Base-by-base conservation (phyloP, 64 coral and sea anemone genomes). In the Stichodactyla helianthus region DNA sequence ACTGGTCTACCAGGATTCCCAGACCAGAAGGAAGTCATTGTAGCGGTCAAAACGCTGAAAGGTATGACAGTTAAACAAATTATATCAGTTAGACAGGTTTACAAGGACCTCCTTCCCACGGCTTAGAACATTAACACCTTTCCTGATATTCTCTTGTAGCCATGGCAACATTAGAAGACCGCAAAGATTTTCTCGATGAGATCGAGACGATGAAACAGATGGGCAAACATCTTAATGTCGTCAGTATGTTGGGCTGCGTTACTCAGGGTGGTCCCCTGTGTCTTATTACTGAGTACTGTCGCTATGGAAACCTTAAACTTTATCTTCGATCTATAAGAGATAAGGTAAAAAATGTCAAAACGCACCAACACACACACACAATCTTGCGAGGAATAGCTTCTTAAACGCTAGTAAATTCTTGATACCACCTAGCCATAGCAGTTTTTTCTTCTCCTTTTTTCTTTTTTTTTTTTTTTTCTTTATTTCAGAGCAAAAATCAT, bases 121-220 rank as follows among this genome's bases (percentile, higher is more conserved):
- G 35, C 35, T 44, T 44, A 44, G 35, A 44, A 16, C 18, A 31
- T 4, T 31, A 35, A 54, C 79, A 82, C 12, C 6, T 19, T 82
- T 51, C 51, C 22, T 20, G 4, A 1, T 7, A 31, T 31, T 84
- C 20, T 62, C 5, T 50, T 1, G 6, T 59, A 96, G 94, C 88
- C 35, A 96, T 86, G 53, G 94, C 94, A 79, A 93, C 81, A 52
- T 26, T 86, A 26, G 70, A 92, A 63, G 94, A 96, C 25, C 81
- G 81, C 50, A 91, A 80, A 13, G 89, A 96, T 52, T 96, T 96
- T 65, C 62, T 96, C 55, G 82, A 79, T 52, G 94, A 96, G 63
- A 96, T 96, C 67, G 82, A 89, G n/a, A 89, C 93, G 88, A 96
- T 96, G 94, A 96, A 96, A 23, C 88, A 92, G 25, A 83, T 96